phyloP scores from a whole-genome alignment of 2,888 invertebrate genomes.

The Ommatoiulus sabulosus region DNA sequence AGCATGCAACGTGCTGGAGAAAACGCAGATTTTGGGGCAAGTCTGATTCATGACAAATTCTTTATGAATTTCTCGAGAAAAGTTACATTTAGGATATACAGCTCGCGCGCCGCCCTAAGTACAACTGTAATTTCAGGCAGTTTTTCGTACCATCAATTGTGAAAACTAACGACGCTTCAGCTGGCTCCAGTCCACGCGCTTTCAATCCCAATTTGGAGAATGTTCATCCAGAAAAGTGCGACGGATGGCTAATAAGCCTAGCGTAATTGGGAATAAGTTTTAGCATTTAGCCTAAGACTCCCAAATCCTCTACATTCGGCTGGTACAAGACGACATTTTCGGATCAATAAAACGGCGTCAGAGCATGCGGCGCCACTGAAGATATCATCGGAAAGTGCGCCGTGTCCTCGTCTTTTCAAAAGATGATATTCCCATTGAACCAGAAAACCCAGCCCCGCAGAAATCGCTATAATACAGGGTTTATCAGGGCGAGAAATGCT shows the following conservation, averaged over 20 bases:
- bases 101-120: no score
- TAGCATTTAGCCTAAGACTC: conserved; percentile 40
- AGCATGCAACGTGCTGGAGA: no score
- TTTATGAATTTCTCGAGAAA: no score
- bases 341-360: conserved; percentile 16
- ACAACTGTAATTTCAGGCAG: no score
- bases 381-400: not conserved
- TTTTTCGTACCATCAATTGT: no score
- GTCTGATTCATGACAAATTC: no score
- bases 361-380: conserved; percentile 5
- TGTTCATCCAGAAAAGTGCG: not conserved
- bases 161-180: no score
- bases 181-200: no score
- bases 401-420: not conserved
- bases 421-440: conserved; percentile 3
- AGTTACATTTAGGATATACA: no score
- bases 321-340: not conserved
- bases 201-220: not conserved
- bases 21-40: no score
- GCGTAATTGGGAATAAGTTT: conserved; percentile 40
- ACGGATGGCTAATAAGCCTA: not conserved
- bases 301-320: not conserved
- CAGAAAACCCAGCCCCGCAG: not conserved
- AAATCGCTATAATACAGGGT: no score
- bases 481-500: not conserved